phyloP scores from a whole-genome alignment of 2,113 vertebrate genomes.

The Gavia stellata region DNA sequence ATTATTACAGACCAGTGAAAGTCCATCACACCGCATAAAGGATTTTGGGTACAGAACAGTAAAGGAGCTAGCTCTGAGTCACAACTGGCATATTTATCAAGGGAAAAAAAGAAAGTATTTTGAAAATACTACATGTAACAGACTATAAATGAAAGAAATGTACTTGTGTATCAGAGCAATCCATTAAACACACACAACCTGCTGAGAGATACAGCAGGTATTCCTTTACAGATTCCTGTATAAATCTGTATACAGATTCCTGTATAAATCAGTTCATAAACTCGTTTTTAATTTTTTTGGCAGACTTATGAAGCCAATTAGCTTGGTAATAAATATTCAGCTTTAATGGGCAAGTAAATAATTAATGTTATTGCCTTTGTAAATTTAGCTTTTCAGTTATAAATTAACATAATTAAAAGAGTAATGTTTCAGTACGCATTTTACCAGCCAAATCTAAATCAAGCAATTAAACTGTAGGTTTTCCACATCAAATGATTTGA shows the following conservation, averaged over 20 bases:
- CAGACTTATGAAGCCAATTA: slow-evolving; percentile 75
- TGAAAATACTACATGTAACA: neutral
- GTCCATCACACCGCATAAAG: neutral
- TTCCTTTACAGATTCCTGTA: no score
- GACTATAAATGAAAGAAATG: neutral
- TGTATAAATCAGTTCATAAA: slow-evolving; percentile 65
- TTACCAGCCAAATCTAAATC: slow-evolving; percentile 76
- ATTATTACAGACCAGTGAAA: neutral
- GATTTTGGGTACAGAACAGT: neutral
- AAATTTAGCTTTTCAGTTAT: slow-evolving; percentile 78
- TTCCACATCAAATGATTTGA: slow-evolving; percentile 67
- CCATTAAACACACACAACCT: slow-evolving; percentile 24
- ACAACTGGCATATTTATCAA: neutral
- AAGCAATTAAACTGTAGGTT: slow-evolving; percentile 78
- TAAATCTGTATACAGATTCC: slow-evolving; percentile 57
- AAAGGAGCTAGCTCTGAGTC: neutral
- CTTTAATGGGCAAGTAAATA: slow-evolving; percentile 79
- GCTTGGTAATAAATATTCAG: slow-evolving; percentile 68
- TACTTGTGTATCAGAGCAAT: neutral
- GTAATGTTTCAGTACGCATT: slow-evolving; percentile 71
- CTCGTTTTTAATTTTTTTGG: slow-evolving; percentile 68
- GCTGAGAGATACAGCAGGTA: slow-evolving; percentile 4
- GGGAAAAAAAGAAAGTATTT: neutral
- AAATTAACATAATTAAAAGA: slow-evolving; percentile 83
- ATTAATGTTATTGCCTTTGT: slow-evolving; percentile 82